A percentile compares a stretch with the other conserved stretches of the same genome.
Evolutionary conservation across 2,888 invertebrate genomes (phyloP).

Genomic region (Leucania comma): DNA sequence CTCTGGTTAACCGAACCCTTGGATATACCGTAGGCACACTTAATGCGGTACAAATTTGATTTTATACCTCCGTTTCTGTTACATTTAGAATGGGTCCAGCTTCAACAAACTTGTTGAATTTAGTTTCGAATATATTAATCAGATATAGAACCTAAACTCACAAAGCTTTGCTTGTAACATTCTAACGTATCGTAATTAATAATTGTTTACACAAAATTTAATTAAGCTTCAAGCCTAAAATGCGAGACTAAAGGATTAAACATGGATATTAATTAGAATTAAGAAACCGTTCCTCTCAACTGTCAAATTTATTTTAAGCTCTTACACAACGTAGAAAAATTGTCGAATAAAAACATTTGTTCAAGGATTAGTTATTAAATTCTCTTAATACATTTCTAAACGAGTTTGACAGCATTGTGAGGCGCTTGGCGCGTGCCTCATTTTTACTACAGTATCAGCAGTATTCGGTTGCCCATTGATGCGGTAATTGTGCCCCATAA

Average conservation of each 20-base stretch:
- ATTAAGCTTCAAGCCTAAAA: slow-evolving; percentile 28
- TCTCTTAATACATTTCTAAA: slow-evolving; percentile 61
- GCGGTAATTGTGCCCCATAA: slow-evolving; percentile 85
- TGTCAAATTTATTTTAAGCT: slow-evolving; percentile 38
- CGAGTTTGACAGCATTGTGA: slow-evolving; percentile 69
- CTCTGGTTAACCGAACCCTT: slow-evolving; percentile 87
- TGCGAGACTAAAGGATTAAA: slow-evolving; percentile 42
- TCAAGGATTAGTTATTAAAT: slow-evolving; percentile 53
- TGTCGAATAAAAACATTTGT: slow-evolving; percentile 42
- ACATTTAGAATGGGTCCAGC: slow-evolving; percentile 42
- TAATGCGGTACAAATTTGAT: slow-evolving; percentile 89
- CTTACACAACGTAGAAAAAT: slow-evolving; percentile 43
- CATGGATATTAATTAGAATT: slow-evolving; percentile 42
- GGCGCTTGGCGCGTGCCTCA: slow-evolving; percentile 71
- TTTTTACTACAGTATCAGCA: slow-evolving; percentile 76
- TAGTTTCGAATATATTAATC: slow-evolving; percentile 41
- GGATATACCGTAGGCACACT: slow-evolving; percentile 76
- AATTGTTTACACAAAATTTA: slow-evolving; percentile 36
- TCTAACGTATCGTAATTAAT: slow-evolving; percentile 27
- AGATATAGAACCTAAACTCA: slow-evolving; percentile 28
- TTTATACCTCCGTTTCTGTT: slow-evolving; percentile 72
- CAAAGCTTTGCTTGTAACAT: slow-evolving; percentile 18
- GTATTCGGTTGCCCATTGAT: slow-evolving; percentile 81
- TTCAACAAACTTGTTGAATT: slow-evolving; percentile 62
- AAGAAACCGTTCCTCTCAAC: slow-evolving; percentile 25